These are phyloP conservation scores for Zenarchopterus dispar DNA, from an alignment of 2,797 vertebrate genomes.

Conservation along the genomic window DNA sequence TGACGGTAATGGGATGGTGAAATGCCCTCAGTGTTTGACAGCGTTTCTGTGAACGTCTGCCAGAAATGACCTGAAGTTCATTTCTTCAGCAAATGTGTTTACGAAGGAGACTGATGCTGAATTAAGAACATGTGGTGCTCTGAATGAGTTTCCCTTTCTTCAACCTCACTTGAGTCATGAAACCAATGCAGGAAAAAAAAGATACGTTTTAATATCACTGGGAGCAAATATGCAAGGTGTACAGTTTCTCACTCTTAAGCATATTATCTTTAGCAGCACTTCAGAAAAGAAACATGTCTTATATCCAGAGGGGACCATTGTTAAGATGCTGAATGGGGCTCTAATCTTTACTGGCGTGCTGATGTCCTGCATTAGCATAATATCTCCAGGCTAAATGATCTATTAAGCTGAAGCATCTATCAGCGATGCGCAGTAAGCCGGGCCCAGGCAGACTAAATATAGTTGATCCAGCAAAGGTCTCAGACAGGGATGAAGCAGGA, in stretches of 20 bases:
- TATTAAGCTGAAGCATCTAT: constrained; percentile 57
- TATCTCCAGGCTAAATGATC: constrained; percentile 54
- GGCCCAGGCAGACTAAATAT: constrained; percentile 63
- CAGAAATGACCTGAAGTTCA: constrained; percentile 2
- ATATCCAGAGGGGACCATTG: constrained; percentile 33
- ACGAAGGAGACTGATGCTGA: neutral
- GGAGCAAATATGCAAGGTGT: neutral
- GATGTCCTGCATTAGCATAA: constrained; percentile 65
- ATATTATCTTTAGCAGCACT: constrained; percentile 27
- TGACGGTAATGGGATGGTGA: constrained; percentile 16
- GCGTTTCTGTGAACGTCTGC: too few relatives aligned
- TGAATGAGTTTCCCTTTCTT: too few relatives aligned
- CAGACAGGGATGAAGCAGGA: constrained; percentile 56
- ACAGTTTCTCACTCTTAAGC: constrained; percentile 18
- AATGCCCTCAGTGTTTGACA: constrained; percentile 20
- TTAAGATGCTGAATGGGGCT: constrained; percentile 21
- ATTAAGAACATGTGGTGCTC: too few relatives aligned
- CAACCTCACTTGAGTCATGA: too few relatives aligned
- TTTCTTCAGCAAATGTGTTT: neutral
- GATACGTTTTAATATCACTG: too few relatives aligned
- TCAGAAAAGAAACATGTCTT: constrained; percentile 24
- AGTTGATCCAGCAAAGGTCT: constrained; percentile 68
- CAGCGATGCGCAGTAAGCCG: constrained; percentile 49
- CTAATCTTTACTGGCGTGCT: constrained; percentile 49
- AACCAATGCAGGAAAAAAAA: too few relatives aligned